Base-by-base conservation (phyloP, 1,140 invertebrate genomes). In the Calosoma granatense region DNA sequence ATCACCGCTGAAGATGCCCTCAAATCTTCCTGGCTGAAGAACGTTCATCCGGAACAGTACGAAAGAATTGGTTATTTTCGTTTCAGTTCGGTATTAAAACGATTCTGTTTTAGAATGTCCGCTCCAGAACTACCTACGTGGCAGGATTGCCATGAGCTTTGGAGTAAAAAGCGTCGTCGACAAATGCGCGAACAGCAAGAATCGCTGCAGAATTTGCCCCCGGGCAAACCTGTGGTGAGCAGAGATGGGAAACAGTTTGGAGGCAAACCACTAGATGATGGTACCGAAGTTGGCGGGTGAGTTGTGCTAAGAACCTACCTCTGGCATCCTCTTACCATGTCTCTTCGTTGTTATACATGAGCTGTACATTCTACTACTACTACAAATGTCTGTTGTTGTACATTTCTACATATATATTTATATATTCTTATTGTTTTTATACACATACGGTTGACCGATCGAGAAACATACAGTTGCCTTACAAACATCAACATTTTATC, bases 111-210 rank as follows among this genome's bases (percentile, higher is more conserved):
- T 73, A 94, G 91, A 72, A 89, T 91, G 84, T 79, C 83, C 56
- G 82, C 82, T 15, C 87, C 88, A 11, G 81, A 88, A 65, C 71
- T 98, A 59, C 97, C 97, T 1, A 90, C 85, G 21, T 92, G 92
- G 84, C 96, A 98, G 78, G 97, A 99, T 76, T 99, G 97, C 74
- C 97, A 99, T 76, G 97, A 99, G 75, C 78, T 99, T 65, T 99
- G 96, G 96, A 94, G 92, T 63, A 99, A 99, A 73, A 91, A 91
- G 70, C 80, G 90, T 30, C 80, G 90, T 64, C 75, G 84, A 14
- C 89, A 92, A 69, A 76, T 90, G 62, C 75, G 85, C 23, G 88
- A 91, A 65, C 86, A 90, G 65, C 83, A 88, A 67, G 85, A 85
- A 58, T 75, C 77, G 20, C 69, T 75, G 58, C 67, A 72, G 64